Evolutionary conservation across 2,113 vertebrate genomes (phyloP).

Genomic region (Vanacampus margaritifer): DNA sequence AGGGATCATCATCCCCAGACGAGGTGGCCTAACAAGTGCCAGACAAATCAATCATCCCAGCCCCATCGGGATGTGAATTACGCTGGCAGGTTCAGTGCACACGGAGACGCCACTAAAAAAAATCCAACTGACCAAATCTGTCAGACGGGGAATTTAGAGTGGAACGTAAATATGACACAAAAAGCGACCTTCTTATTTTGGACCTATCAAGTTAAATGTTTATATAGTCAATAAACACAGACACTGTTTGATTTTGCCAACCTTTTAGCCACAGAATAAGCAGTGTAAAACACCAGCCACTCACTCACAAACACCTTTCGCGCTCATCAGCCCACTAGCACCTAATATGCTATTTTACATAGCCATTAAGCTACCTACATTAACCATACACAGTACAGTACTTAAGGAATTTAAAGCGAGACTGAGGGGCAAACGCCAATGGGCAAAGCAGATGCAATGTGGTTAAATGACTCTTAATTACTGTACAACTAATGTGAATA

Average conservation of each 20-base stretch:
- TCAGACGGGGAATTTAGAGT: slow-evolving; percentile 18
- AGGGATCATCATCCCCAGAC: neutral
- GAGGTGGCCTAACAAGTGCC: slow-evolving; percentile 53
- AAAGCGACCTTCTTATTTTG: neutral
- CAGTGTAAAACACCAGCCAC: neutral
- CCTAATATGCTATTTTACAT: neutral
- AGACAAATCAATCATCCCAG: slow-evolving; percentile 57
- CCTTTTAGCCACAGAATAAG: neutral
- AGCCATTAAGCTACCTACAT: neutral
- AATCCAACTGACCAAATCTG: slow-evolving; percentile 19
- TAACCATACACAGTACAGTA: neutral
- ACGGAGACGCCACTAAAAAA: slow-evolving; percentile 11
- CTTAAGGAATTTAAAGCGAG: too few species aligned
- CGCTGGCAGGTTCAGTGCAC: slow-evolving; percentile 40
- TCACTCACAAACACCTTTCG: too few species aligned
- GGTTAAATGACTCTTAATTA: too few species aligned
- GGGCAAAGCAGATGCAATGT: neutral
- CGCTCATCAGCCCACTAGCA: too few species aligned
- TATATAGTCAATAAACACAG: neutral
- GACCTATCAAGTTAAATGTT: neutral
- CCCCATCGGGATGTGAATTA: slow-evolving; percentile 41
- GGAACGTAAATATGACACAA: slow-evolving; percentile 9
- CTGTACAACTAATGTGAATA: too few species aligned
- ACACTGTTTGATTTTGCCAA: neutral
- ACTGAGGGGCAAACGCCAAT: neutral